Evolutionary conservation across 2,888 invertebrate species (phyloP), one percentile per base, ranked within the genome.

Genomic region (Ophion ellenae): DNA sequence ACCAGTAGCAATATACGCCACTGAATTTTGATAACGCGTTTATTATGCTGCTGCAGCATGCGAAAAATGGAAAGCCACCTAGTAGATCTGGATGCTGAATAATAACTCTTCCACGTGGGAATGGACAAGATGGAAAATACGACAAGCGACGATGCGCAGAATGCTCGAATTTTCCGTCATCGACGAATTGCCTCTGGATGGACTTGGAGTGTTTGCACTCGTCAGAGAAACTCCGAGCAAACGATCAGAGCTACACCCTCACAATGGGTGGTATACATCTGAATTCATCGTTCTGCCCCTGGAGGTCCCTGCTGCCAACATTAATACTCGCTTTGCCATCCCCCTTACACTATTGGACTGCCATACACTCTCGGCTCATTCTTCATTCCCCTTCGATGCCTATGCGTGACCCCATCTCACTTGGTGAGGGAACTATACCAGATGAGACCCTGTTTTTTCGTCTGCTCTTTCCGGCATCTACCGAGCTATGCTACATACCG

Each of bases 291-390:
- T 36, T 63, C 24, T 53, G 67, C 17, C 28, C 67, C 53, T 53
- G 5, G 36, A 40, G 36, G 45, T 71, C 83, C 70, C 53, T 17
- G 53, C 74, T 81, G 69, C 87, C 82, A 88, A 87, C 90, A 90
- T 91, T 91, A 89, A 90, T 90, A 91, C 90, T 88, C 88, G 89
- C 89, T 90, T 90, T 89, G 88, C 70, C 28, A 63, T 28, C 28
- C 61, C 70, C 70, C 47, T 24, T 61, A 40, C 11, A 40, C 40
- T 78, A 63, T 70, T 53, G 69, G 45, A 45, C 32, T 47, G 45
- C 61, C 45, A 70, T 61, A n/a, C 61, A 24, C 24, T 24, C 53
- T 59, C 61, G 53, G 47, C 61, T 70, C 67, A 70, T 69, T 79
- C 70, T 79, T 79, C 70, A 79, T 88, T 81, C 83, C 81, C 77